Conservation (phyloP, 2,888 invertebrate species). For the Caenorhabditis becei region DNA sequence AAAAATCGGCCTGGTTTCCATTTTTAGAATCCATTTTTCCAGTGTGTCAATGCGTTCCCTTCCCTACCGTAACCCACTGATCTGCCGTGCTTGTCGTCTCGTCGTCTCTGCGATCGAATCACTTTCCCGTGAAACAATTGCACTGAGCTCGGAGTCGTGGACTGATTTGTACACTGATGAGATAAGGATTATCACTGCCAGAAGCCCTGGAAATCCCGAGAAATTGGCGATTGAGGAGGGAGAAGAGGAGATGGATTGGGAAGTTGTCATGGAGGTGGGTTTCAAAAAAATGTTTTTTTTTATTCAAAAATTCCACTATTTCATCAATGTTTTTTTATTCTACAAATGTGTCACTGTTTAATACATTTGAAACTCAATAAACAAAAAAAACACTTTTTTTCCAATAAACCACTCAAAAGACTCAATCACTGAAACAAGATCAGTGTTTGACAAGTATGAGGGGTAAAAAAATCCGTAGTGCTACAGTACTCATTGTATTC, state of each 20-base stretch:
- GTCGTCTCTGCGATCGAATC: constrained; percentile 23
- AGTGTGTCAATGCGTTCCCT: constrained; percentile 34
- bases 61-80: constrained; percentile 21
- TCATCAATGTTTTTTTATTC: too few species aligned
- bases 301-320: too few species aligned
- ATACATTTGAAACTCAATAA: too few species aligned
- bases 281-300: too few species aligned
- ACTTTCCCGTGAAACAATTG: constrained; percentile 9
- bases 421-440: too few species aligned
- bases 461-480: too few species aligned
- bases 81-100: constrained; percentile 36
- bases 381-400: too few species aligned
- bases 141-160: constrained; percentile 26
- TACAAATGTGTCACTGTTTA: too few species aligned
- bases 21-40: neutral
- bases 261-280: constrained; percentile 30
- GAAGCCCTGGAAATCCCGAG: constrained; percentile 22
- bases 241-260: constrained; percentile 31
- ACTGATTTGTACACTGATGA: constrained; percentile 41
- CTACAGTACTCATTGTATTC: too few species aligned
- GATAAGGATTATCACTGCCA: constrained; percentile 10
- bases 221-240: constrained; percentile 24
- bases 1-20: too few species aligned
- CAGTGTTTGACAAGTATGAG: too few species aligned
- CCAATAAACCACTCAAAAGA: too few species aligned